These are phyloP conservation scores for Phalacrocorax pelagicus DNA, from an alignment of 2,113 vertebrate genomes.

Conservation along the genomic window DNA sequence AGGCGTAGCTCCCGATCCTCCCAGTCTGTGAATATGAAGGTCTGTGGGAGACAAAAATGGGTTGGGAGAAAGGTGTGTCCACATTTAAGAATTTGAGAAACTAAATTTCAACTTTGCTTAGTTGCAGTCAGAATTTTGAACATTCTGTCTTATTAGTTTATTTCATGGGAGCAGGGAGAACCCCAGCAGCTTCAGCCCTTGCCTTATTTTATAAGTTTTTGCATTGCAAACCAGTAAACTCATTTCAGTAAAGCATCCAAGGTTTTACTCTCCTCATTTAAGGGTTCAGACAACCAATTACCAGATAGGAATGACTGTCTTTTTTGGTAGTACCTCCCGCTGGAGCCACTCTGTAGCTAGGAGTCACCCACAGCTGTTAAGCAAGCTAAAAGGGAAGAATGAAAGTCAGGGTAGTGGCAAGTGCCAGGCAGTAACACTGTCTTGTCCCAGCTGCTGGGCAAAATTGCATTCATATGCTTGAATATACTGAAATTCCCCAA, in stretches of 20 bases:
- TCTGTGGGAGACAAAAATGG: slow-evolving; percentile 71
- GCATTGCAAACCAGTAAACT: not conserved
- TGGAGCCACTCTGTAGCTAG: not conserved
- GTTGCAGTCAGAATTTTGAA: not conserved
- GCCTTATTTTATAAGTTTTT: not conserved
- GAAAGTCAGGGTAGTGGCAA: not conserved
- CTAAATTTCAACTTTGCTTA: not conserved
- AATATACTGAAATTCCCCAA: not conserved
- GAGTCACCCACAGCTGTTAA: not conserved
- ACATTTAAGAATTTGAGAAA: not conserved
- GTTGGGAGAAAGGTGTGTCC: not conserved
- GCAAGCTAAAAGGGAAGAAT: not conserved
- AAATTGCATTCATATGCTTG: not conserved
- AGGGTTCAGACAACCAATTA: not conserved
- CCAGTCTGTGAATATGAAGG: slow-evolving; percentile 93
- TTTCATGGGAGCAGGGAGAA: not conserved
- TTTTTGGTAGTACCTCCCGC: not conserved
- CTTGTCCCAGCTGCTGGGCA: not conserved
- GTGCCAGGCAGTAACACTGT: not conserved
- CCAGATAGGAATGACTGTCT: not conserved
- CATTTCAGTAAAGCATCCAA: not conserved
- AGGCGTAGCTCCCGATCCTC: slow-evolving; percentile 86
- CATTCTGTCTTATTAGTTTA: not conserved
- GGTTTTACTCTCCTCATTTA: not conserved
- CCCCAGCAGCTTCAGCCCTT: too few species aligned